Percentiles rank a stretch among this genome's conserved stretches.
Conservation (phyloP, 2,113 vertebrate genomes). For the Donacobius atricapilla region DNA sequence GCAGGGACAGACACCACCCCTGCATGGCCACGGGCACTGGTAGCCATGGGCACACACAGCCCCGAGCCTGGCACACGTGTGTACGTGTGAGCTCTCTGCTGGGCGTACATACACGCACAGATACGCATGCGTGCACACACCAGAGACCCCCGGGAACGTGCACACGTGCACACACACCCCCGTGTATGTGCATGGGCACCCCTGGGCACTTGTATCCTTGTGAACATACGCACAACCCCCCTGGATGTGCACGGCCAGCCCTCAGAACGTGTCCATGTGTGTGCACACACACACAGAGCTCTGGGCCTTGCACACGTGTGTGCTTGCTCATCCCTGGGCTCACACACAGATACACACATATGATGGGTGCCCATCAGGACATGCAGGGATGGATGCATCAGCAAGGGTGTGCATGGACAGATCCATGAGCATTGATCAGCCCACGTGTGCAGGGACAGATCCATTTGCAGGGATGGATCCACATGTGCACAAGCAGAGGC, state of each 20-base stretch:
- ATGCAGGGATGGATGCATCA: neutral
- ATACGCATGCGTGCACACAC: fast-evolving
- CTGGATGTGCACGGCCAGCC: too few species aligned
- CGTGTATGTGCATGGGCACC: fast-evolving
- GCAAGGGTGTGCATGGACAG: neutral
- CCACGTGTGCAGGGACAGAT: neutral
- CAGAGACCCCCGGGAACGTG: fast-evolving
- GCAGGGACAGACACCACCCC: neutral
- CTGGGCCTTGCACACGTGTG: neutral
- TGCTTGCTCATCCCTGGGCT: neutral
- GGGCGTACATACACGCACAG: neutral
- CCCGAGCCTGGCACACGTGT: neutral
- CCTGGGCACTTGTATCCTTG: fast-evolving
- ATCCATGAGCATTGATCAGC: neutral
- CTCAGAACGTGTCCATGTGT: neutral
- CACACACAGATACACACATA: fast-evolving
- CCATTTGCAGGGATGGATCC: neutral
- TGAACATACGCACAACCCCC: neutral
- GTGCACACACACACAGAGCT: neutral
- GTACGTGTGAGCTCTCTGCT: fast-evolving
- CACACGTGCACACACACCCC: neutral
- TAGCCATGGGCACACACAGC: neutral
- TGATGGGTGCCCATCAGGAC: neutral
- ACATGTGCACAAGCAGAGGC: neutral
- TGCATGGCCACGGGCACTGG: fast-evolving